Conservation (phyloP, 2,888 invertebrate genomes). For the Lacanobia oleracea region DNA sequence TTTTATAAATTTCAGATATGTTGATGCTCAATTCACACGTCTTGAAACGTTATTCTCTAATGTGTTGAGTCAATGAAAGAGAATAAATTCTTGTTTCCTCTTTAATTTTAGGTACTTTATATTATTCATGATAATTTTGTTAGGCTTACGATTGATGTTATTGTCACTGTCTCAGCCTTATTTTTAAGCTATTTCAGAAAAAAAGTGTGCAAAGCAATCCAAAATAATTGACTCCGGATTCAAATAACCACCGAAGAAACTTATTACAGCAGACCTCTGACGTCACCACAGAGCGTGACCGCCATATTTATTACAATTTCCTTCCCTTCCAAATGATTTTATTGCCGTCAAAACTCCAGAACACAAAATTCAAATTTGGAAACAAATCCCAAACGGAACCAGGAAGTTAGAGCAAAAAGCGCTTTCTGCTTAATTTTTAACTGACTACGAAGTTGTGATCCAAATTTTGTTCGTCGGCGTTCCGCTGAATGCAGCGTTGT, state of each 20-base stretch:
- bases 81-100: too few species aligned
- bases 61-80: too few species aligned
- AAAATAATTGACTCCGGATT: background rate
- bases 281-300: background rate
- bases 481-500: slow-evolving; percentile 47
- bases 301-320: slow-evolving; percentile 2
- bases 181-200: background rate
- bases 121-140: too few species aligned
- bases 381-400: slow-evolving; percentile 30
- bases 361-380: slow-evolving; percentile 43
- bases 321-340: slow-evolving; percentile 23
- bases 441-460: slow-evolving; percentile 51
- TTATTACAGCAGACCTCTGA: background rate
- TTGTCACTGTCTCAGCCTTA: too few species aligned
- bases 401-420: slow-evolving; percentile 50
- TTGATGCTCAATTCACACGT: background rate
- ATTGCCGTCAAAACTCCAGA: slow-evolving; percentile 32
- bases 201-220: background rate
- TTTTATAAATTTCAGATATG: background rate
- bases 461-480: slow-evolving; percentile 53
- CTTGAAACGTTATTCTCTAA: background rate
- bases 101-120: too few species aligned
- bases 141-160: too few species aligned
- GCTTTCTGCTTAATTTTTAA: slow-evolving; percentile 58
- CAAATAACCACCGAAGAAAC: background rate